phyloP scores from a whole-genome alignment of 2,888 invertebrate species.

The Lochmaea capreae region DNA sequence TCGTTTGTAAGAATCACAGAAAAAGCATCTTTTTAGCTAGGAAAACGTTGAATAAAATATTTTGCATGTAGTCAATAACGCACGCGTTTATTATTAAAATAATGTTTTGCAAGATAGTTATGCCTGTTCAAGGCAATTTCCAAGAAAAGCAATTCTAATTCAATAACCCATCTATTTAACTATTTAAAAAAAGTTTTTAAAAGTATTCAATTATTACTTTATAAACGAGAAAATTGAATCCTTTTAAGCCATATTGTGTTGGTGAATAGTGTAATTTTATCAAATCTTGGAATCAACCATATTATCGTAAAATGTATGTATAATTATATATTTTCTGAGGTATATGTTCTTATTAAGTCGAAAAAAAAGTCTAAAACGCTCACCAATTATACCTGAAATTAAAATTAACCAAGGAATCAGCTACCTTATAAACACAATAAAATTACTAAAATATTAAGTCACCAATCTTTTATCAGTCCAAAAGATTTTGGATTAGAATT shows the following conservation, averaged over 20 bases:
- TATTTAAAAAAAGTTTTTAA: too few species aligned
- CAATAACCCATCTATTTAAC: not conserved
- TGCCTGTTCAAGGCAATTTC: not conserved
- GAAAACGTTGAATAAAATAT: slow-evolving; percentile 1
- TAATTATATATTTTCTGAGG: slow-evolving; percentile 6
- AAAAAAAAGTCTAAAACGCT: slow-evolving; percentile 11
- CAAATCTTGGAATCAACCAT: slow-evolving; percentile 1
- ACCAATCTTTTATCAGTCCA: not conserved
- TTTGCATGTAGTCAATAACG: slow-evolving; percentile 12
- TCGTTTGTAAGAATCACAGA: slow-evolving; percentile 1
- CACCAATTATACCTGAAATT: slow-evolving; percentile 8
- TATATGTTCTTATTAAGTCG: slow-evolving; percentile 1
- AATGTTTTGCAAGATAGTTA: not conserved
- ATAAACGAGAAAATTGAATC: not conserved
- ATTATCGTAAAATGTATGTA: not conserved
- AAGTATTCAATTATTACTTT: not conserved
- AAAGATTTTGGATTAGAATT: not conserved
- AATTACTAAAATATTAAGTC: slow-evolving; percentile 2
- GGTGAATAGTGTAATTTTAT: not conserved
- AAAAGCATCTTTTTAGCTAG: not conserved
- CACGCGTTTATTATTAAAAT: slow-evolving; percentile 10
- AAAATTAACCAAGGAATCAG: slow-evolving; percentile 20
- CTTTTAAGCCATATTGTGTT: not conserved
- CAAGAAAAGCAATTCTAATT: slow-evolving; percentile 1
- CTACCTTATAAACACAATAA: slow-evolving; percentile 8